These are phyloP conservation scores for Siniperca obscura DNA, from an alignment of 2,797 vertebrate species.

Conservation along the genomic window DNA sequence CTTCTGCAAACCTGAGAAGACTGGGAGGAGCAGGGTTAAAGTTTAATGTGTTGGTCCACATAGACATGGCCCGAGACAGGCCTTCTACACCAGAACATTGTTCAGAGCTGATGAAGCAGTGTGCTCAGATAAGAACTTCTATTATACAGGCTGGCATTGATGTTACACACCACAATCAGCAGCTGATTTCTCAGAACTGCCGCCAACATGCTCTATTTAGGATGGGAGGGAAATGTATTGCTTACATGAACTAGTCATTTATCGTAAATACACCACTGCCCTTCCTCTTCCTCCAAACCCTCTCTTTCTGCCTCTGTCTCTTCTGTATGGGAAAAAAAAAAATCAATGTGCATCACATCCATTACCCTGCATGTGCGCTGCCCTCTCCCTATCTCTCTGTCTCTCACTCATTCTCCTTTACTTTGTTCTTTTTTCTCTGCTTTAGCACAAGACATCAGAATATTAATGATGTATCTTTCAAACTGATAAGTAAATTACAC, in stretches of 20 bases:
- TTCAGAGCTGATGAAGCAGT: constrained; percentile 53
- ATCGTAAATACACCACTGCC: constrained; percentile 64
- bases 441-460: constrained; percentile 34
- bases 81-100: constrained; percentile 35
- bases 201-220: constrained; percentile 44
- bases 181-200: constrained; percentile 59
- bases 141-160: constrained; percentile 48
- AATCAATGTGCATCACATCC: constrained; percentile 79
- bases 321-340: constrained; percentile 58
- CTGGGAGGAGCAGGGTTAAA: constrained; percentile 26
- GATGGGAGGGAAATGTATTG: constrained; percentile 57
- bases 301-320: constrained; percentile 46
- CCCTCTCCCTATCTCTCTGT: constrained; percentile 24
- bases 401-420: constrained; percentile 34
- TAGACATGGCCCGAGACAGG: constrained; percentile 16
- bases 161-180: constrained; percentile 50
- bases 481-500: constrained; percentile 61
- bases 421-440: constrained; percentile 20
- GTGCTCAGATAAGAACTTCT: constrained; percentile 47
- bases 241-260: constrained; percentile 59
- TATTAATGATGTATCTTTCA: constrained; percentile 51
- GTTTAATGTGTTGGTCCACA: constrained; percentile 27
- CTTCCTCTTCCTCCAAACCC: constrained; percentile 31
- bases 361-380: constrained; percentile 54
- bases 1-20: constrained; percentile 35